Evolutionary conservation across 1,140 invertebrate species (phyloP).

Genomic region (Drosophila pandora): DNA sequence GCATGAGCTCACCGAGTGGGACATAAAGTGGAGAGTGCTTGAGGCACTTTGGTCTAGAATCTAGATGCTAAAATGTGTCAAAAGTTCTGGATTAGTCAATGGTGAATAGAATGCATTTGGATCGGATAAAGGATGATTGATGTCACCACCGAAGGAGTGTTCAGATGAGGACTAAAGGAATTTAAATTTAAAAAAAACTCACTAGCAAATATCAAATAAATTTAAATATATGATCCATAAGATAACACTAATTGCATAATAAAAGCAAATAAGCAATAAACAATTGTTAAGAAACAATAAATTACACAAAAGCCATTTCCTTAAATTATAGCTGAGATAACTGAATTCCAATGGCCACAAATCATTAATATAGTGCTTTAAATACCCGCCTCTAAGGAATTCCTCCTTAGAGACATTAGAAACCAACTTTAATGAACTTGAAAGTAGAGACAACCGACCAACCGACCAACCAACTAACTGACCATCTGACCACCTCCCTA

Average conservation of each 20-base stretch:
- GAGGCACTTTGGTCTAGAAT: neutral
- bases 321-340: slow-evolving; percentile 18
- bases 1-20: slow-evolving; percentile 43
- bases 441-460: neutral
- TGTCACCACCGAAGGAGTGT: slow-evolving; percentile 10
- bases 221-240: neutral
- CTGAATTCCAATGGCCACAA: slow-evolving; percentile 11
- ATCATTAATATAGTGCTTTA: neutral
- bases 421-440: slow-evolving; percentile 15
- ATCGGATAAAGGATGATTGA: slow-evolving; percentile 42
- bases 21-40: neutral
- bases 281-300: slow-evolving; percentile 5
- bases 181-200: neutral
- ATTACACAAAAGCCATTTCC: slow-evolving; percentile 8
- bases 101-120: slow-evolving; percentile 52
- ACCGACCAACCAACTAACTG: too few species aligned
- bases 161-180: neutral
- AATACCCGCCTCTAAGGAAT: neutral
- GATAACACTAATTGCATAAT: neutral
- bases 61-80: slow-evolving; percentile 66
- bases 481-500: neutral
- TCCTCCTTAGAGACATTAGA: neutral
- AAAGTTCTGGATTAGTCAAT: slow-evolving; percentile 70
- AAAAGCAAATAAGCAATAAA: neutral
- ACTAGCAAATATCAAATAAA: neutral